Evolutionary conservation across 2,888 invertebrate genomes (phyloP).

Genomic region (Nysson spinosus): DNA sequence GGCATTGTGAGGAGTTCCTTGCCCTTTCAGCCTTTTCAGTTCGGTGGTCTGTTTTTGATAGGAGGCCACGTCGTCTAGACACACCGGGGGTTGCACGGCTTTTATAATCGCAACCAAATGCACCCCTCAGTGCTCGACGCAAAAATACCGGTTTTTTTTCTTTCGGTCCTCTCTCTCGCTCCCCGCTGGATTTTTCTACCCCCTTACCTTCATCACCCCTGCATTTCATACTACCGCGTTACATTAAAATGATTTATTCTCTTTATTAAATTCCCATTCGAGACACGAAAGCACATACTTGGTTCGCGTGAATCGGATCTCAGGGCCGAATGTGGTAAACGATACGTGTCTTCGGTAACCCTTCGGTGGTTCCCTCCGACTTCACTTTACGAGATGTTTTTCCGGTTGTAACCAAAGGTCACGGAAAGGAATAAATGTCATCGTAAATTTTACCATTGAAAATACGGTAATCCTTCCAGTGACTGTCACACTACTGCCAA

Average conservation of each 20-base stretch:
- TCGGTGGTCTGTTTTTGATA: conserved; percentile 75
- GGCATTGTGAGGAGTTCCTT: conserved; percentile 75
- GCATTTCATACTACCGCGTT: conserved; percentile 53
- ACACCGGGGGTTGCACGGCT: conserved; percentile 69
- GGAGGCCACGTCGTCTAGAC: conserved; percentile 73
- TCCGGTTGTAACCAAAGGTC: conserved; percentile 28
- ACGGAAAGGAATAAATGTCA: conserved; percentile 21
- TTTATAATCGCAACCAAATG: conserved; percentile 76
- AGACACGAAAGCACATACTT: conserved; percentile 53
- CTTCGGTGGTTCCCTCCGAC: not conserved
- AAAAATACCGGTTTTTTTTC: conserved; percentile 73
- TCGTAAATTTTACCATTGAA: conserved; percentile 10
- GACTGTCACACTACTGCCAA: not conserved
- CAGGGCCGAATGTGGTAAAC: conserved; percentile 45
- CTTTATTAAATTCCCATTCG: conserved; percentile 73
- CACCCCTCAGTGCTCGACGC: conserved; percentile 71
- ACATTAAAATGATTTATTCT: conserved; percentile 74
- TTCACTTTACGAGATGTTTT: not conserved
- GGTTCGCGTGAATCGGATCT: conserved; percentile 46
- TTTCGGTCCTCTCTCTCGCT: conserved; percentile 32
- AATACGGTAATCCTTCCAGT: conserved; percentile 15
- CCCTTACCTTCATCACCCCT: conserved; percentile 51
- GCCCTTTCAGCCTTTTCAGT: conserved; percentile 74
- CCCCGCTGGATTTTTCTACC: conserved; percentile 51
- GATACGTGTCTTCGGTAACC: conserved; percentile 29